These are phyloP conservation scores for Miichthys miiuy DNA, from an alignment of 2,797 vertebrate species.

Conservation along the genomic window DNA sequence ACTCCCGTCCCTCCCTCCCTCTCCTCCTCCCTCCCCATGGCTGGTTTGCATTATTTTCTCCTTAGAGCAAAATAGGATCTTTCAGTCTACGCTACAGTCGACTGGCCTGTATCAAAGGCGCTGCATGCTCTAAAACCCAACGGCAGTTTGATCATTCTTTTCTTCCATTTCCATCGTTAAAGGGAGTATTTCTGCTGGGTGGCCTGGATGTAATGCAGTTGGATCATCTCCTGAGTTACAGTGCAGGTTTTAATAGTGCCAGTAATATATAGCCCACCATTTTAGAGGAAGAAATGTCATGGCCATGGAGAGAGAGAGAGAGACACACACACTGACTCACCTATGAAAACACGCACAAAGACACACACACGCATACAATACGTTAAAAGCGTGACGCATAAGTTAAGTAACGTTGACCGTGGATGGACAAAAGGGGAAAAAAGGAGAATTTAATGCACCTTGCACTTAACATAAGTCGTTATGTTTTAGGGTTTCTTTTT, in stretches of 20 bases:
- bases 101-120: conserved; percentile 74
- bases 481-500: conserved; percentile 63
- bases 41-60: conserved; percentile 80
- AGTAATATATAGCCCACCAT: conserved; percentile 52
- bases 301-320: conserved; percentile 39
- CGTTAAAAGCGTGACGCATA: conserved; percentile 29
- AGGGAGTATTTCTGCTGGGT: conserved; percentile 72
- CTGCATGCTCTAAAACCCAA: conserved; percentile 63
- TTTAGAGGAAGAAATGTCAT: conserved; percentile 63
- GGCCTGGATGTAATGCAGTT: conserved; percentile 64
- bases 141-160: conserved; percentile 65
- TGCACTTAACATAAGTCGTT: conserved; percentile 50
- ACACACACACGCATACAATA: background rate
- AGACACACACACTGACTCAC: conserved; percentile 20
- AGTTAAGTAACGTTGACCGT: conserved; percentile 31
- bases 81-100: conserved; percentile 63
- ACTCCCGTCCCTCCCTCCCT: conserved; percentile 28
- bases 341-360: conserved; percentile 16
- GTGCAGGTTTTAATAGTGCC: conserved; percentile 64
- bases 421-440: conserved; percentile 15
- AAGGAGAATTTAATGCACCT: conserved; percentile 57
- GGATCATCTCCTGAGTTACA: conserved; percentile 66
- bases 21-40: conserved; percentile 4
- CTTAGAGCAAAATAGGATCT: conserved; percentile 74
- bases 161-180: conserved; percentile 68